A percentile compares a stretch with the other conserved stretches of the same genome.
Conservation (phyloP, 2,113 vertebrate genomes). For the Chitala chitala region DNA sequence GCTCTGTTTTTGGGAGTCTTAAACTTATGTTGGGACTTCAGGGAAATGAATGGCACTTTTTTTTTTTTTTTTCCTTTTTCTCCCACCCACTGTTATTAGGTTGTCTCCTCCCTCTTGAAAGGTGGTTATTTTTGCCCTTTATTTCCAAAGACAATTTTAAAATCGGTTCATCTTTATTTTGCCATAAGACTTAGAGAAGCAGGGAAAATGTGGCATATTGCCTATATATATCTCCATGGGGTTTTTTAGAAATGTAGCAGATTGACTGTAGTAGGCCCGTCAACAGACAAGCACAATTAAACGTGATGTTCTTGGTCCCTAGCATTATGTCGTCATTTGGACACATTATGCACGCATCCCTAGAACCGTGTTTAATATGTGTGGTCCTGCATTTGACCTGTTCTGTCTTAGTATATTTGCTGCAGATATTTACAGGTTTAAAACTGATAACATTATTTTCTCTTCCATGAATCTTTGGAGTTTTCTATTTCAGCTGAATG, state of each 20-base stretch:
- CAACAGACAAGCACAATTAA: conserved; percentile 9
- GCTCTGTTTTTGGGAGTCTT: conserved; percentile 3
- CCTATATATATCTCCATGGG: neutral
- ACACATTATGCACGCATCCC: neutral
- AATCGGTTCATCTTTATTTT: conserved; percentile 43
- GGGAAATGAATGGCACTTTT: conserved; percentile 26
- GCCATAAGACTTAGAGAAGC: conserved; percentile 35
- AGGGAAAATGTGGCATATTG: conserved; percentile 31
- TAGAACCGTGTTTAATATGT: conserved; percentile 3
- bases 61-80: conserved; percentile 25
- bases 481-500: conserved; percentile 35
- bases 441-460: conserved; percentile 27
- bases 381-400: conserved; percentile 2
- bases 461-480: conserved; percentile 40
- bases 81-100: conserved; percentile 17
- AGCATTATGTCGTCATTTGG: conserved; percentile 12
- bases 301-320: conserved; percentile 1
- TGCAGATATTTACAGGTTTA: neutral
- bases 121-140: conserved; percentile 41
- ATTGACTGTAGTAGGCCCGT: conserved; percentile 17
- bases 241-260: conserved; percentile 20
- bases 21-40: conserved; percentile 27
- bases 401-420: neutral
- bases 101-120: neutral
- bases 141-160: conserved; percentile 49